Percentiles rank a stretch among this genome's conserved stretches.
These are phyloP conservation scores for Drosophila silvestris DNA, from an alignment of 2,888 invertebrate species.

Conservation along the genomic window DNA sequence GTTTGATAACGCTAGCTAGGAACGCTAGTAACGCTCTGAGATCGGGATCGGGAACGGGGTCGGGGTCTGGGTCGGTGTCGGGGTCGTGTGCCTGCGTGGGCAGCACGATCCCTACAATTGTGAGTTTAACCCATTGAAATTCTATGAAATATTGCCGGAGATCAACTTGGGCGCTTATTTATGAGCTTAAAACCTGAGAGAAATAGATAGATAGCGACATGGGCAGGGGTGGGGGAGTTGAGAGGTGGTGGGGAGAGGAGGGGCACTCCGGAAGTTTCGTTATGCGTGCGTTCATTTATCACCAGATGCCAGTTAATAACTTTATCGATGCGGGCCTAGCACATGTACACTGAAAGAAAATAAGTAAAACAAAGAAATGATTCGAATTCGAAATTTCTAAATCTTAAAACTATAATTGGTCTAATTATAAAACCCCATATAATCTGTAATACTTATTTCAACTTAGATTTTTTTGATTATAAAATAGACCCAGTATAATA, in stretches of 20 bases:
- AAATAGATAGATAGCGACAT: neutral
- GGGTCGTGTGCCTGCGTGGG: constrained; percentile 59
- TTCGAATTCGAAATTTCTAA: neutral
- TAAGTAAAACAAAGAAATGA: neutral
- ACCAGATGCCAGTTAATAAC: constrained; percentile 61
- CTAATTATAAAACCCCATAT: neutral
- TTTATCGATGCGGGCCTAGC: constrained; percentile 66
- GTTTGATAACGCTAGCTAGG: constrained; percentile 52
- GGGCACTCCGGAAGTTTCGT: constrained; percentile 61
- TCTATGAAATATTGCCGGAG: constrained; percentile 28
- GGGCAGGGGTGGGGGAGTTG: neutral
- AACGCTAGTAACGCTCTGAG: constrained; percentile 2
- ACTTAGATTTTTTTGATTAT: neutral
- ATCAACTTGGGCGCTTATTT: constrained; percentile 37
- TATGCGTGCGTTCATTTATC: constrained; percentile 61
- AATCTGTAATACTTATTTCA: neutral
- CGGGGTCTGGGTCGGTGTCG: constrained; percentile 4
- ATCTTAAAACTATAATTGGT: neutral
- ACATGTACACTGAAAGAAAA: constrained; percentile 6
- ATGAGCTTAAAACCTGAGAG: constrained; percentile 40
- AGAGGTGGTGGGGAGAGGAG: neutral
- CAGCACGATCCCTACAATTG: constrained; percentile 5
- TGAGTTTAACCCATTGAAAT: constrained; percentile 23
- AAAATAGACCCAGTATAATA: neutral
- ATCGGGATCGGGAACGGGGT: neutral